Evolutionary conservation across 2,113 vertebrate species (phyloP).

Genomic region (Pholis gunnellus): DNA sequence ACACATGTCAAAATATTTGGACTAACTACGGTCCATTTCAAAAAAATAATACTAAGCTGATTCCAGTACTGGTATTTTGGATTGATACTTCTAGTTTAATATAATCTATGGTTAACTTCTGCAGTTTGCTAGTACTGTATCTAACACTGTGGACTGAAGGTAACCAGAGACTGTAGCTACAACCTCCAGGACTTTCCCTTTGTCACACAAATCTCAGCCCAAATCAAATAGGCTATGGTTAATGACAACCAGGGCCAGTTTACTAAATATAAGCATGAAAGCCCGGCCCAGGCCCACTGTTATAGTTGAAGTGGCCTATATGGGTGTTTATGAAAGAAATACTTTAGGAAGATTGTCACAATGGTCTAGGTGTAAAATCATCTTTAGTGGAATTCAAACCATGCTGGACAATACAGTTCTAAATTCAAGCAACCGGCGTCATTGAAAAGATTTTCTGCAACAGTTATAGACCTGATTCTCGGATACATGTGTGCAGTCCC

Average conservation of each 20-base stretch:
- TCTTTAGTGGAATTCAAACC: background rate
- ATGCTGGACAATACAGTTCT: background rate
- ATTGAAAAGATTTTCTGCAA: background rate
- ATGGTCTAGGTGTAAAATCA: background rate
- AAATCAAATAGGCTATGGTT: too few relatives aligned
- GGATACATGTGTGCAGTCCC: background rate
- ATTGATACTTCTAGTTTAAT: background rate
- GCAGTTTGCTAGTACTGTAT: constrained; percentile 3
- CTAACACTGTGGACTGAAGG: background rate
- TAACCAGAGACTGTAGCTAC: background rate
- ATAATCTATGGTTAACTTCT: constrained; percentile 9
- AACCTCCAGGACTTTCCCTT: constrained; percentile 12
- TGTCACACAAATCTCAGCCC: background rate
- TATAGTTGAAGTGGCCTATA: background rate
- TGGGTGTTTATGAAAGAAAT: background rate
- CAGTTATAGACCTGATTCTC: background rate
- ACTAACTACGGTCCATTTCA: background rate
- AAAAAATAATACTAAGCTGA: background rate
- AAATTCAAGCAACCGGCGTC: background rate
- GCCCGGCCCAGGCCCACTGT: background rate
- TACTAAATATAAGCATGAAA: constrained; percentile 14
- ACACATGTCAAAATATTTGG: background rate
- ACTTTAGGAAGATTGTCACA: background rate
- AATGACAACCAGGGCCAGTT: constrained; percentile 2
- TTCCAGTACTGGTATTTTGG: background rate